Base-by-base conservation (phyloP, 1,140 invertebrate genomes). In the Geopemphigus sp. region DNA sequence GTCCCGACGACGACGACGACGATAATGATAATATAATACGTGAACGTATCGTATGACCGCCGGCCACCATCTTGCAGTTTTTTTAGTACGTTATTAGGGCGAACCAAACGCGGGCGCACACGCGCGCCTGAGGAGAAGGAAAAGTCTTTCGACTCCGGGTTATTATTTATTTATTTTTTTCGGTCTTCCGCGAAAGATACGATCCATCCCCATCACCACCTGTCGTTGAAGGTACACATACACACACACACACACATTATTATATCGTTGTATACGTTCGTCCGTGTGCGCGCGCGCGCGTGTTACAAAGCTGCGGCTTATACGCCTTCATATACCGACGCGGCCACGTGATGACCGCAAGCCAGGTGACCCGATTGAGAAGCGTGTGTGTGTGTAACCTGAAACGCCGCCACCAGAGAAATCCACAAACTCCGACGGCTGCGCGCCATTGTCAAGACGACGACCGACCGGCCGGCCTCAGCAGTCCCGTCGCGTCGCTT, bases 1-100 rank as follows among this genome's bases (percentile, higher is more conserved):
- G 29, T 26, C 26, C 29, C 26, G n/a, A 57, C n/a, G n/a, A n/a
- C n/a, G n/a, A n/a, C n/a, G n/a, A n/a, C n/a, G n/a, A n/a, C n/a
- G n/a, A n/a, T n/a, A n/a, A n/a, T n/a, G n/a, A n/a, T n/a, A n/a
- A n/a, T n/a, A n/a, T n/a, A n/a, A n/a, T n/a, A n/a, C n/a, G n/a
- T n/a, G n/a, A n/a, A n/a, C n/a, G 45, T 74, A 74, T 74, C 72
- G n/a, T 74, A 74, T 74, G n/a, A 74, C 72, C 57, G 54, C n/a
- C n/a, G n/a, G n/a, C n/a, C n/a, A n/a, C n/a, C n/a, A n/a, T n/a
- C n/a, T n/a, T n/a, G n/a, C n/a, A n/a, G n/a, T n/a, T n/a, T n/a
- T n/a, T n/a, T n/a, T n/a, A n/a, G n/a, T n/a, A n/a, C n/a, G n/a
- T n/a, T n/a, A n/a, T n/a, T n/a, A n/a, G n/a, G n/a, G n/a, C n/a